A percentile compares a stretch with the other conserved stretches of the same genome.
Evolutionary conservation across 2,113 vertebrate species (phyloP).

Genomic region (Passerina amoena): DNA sequence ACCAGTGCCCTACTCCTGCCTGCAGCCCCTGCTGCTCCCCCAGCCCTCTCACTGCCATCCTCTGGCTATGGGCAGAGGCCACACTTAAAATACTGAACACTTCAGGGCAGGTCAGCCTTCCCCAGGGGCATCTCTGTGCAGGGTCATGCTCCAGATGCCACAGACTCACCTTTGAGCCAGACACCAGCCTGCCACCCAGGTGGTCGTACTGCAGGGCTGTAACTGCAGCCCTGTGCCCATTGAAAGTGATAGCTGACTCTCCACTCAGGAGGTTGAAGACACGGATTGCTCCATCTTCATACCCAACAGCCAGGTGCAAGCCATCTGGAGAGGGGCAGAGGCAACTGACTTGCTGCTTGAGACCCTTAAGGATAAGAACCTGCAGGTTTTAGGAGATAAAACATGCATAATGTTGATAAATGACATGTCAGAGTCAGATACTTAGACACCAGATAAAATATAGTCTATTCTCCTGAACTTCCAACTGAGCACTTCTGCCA

Average conservation of each 20-base stretch:
- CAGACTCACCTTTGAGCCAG: constrained; percentile 87
- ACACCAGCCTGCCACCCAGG: constrained; percentile 88
- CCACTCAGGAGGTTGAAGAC: constrained; percentile 89
- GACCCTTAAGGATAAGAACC: constrained; percentile 91
- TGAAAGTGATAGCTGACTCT: constrained; percentile 88
- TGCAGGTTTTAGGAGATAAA: constrained; percentile 60
- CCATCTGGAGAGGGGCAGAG: constrained; percentile 90
- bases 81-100: background rate
- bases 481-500: background rate
- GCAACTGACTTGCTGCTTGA: constrained; percentile 90
- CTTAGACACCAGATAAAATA: background rate
- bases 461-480: background rate
- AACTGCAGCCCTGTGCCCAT: constrained; percentile 90
- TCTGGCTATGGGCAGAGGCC: background rate
- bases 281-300: constrained; percentile 89
- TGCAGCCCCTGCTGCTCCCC: background rate
- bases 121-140: background rate
- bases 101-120: background rate
- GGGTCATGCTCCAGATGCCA: no score
- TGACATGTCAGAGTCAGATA: background rate
- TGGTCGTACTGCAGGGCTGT: constrained; percentile 86
- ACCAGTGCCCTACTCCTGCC: background rate
- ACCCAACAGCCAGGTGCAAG: constrained; percentile 89
- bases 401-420: background rate
- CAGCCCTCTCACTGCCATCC: background rate